Percentiles rank a stretch among this genome's conserved stretches.
Evolutionary conservation across 2,797 vertebrate species (phyloP).

Genomic region (Eidolon dupreanum): DNA sequence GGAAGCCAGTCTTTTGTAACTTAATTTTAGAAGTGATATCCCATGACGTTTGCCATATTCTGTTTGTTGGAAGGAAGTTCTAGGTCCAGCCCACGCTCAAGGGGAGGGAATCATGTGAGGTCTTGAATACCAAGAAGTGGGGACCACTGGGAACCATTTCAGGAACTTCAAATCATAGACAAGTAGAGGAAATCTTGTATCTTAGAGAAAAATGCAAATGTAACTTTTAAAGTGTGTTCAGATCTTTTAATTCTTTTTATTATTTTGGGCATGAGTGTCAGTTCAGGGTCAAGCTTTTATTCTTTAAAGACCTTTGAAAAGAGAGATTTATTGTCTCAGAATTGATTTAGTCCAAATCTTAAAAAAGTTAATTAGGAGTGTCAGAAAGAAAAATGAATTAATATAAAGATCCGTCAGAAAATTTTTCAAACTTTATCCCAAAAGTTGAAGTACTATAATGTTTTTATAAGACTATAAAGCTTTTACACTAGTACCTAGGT

Average conservation of each 20-base stretch:
- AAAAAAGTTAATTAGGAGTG: background rate
- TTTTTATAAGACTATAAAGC: background rate
- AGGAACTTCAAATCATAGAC: background rate
- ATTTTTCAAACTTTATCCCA: background rate
- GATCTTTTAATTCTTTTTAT: background rate
- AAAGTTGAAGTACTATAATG: background rate
- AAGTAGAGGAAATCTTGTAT: background rate
- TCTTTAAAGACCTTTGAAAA: background rate
- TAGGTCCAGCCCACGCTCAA: background rate
- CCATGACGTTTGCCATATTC: background rate
- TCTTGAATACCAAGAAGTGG: background rate
- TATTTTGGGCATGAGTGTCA: background rate
- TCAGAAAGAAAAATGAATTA: constrained; percentile 2
- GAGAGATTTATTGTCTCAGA: background rate
- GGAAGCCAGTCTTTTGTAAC: background rate
- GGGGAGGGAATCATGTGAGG: background rate
- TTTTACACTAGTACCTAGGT: background rate
- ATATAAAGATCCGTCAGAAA: background rate
- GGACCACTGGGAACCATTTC: rapidly evolving
- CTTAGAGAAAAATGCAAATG: background rate
- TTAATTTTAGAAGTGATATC: background rate
- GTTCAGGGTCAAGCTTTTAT: background rate
- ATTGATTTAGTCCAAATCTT: background rate
- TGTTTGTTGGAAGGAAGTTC: background rate
- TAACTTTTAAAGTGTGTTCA: background rate